Percentiles rank a stretch among this genome's conserved stretches.
phyloP scores from a whole-genome alignment of 2,797 vertebrate species.

The Oreortyx pictus region DNA sequence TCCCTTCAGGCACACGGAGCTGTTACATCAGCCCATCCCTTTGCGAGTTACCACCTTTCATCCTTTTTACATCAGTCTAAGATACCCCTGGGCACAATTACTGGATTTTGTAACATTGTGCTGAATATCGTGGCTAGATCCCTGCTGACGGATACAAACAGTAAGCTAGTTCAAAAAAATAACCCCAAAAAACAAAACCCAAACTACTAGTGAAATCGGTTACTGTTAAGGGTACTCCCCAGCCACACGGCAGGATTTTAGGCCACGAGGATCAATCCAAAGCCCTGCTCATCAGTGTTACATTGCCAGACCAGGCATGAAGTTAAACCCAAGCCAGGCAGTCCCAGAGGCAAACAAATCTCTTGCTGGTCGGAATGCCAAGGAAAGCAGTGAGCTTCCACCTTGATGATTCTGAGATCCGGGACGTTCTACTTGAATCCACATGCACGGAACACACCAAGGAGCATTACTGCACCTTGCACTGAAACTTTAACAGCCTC shows the following conservation, averaged over 20 bases:
- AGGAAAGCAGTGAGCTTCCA: too few relatives aligned
- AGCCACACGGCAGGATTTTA: neutral
- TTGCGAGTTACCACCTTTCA: slow-evolving; percentile 67
- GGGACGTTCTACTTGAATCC: neutral
- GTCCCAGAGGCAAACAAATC: neutral
- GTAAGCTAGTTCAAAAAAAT: neutral
- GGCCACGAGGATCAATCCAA: accelerated
- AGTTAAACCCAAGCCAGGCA: neutral
- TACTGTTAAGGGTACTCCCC: accelerated
- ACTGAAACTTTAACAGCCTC: neutral
- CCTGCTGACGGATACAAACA: neutral
- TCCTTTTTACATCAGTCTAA: slow-evolving; percentile 79
- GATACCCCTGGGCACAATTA: slow-evolving; percentile 70
- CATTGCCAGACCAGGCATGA: accelerated
- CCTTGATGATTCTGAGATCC: too few relatives aligned
- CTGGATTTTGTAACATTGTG: slow-evolving; percentile 43
- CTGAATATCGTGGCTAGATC: slow-evolving; percentile 37
- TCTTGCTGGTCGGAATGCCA: accelerated
- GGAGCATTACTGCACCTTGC: neutral
- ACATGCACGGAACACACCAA: accelerated
- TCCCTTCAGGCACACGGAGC: slow-evolving; percentile 18
- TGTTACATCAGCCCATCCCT: slow-evolving; percentile 80
- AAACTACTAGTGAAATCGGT: neutral
- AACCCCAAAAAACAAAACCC: too few relatives aligned
- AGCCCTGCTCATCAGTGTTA: neutral